Evolutionary conservation across 30 jellyfish, hydroid and myxozoan genomes (phyloP), one percentile per base, ranked within the genome.

Genomic region (Aurelia sp.): DNA sequence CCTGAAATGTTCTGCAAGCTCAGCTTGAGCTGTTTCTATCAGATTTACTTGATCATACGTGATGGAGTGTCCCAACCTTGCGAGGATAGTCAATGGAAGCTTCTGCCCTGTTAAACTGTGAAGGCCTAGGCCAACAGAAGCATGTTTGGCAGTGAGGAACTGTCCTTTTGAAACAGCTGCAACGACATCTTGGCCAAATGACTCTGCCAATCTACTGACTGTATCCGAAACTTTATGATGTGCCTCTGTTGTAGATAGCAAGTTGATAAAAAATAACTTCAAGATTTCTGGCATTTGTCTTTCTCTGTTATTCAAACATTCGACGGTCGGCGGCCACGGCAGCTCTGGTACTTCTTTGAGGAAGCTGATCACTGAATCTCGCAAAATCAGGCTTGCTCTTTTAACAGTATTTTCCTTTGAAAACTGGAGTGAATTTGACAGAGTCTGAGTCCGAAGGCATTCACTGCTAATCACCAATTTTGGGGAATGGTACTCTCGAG

Each of bases 281-380:
- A n/a, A n/a, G n/a, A n/a, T n/a, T n/a, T n/a, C n/a, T n/a, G n/a
- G n/a, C n/a, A 30, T 24, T 70, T 70, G 76, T 27, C 63, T 70
- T 30, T 3, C 44, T 11, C 61, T 70, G 38, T 17, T 16, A 40
- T 17, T 40, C 63, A 70, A 70, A 22, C 64, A 24, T 22, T 70
- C 81, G 13, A 70, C 81, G 22, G 81, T 70, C 22, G 61, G 81
- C 30, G 81, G 81, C 81, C 81, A 70, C 4, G 81, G 81, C 22
- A 70, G 61, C 5, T 30, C 63, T 2, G 63, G 63, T 22, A 40
- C 61, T 38, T 70, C 81, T 70, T 65, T 24, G 35, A 65, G 57
- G 63, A 24, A 40, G 5, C 31, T 70, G 30, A 70, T 24, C 30
- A 70, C 61, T 10, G 61, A 27, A 16, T 70, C 63, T 18, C 81